phyloP scores from a whole-genome alignment of 2,797 vertebrate genomes.

The Rhynchotus rufescens region DNA sequence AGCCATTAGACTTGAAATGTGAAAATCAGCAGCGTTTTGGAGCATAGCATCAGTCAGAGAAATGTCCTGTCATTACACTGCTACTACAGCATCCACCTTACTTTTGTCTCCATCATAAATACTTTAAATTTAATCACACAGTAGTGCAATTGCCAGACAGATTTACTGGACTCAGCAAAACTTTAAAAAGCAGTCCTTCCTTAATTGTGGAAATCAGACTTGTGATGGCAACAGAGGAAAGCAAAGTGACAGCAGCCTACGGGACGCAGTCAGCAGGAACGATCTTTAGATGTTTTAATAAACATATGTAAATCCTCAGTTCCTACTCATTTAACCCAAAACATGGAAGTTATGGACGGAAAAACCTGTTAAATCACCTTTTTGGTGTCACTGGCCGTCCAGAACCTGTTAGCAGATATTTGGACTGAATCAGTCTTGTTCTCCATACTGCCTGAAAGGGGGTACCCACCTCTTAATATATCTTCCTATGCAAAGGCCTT shows the following conservation, averaged over 20 bases:
- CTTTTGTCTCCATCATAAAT: conserved; percentile 15
- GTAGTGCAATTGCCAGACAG: conserved; percentile 32
- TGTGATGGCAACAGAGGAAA: not conserved
- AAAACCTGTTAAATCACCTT: not conserved
- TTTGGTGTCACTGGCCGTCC: not conserved
- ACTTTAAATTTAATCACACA: conserved; percentile 36
- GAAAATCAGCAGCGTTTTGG: not conserved
- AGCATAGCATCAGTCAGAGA: not conserved
- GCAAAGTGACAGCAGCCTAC: not conserved
- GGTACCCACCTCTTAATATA: not conserved
- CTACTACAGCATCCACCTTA: conserved; percentile 11
- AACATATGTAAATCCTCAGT: not conserved
- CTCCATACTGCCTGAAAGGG: not conserved
- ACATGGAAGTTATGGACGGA: not conserved
- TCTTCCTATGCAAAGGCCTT: not conserved
- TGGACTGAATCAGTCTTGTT: not conserved
- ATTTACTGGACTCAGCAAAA: conserved; percentile 24
- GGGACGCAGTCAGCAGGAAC: not conserved
- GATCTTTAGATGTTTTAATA: not conserved
- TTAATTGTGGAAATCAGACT: not conserved
- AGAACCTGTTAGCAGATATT: not conserved
- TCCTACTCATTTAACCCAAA: not conserved
- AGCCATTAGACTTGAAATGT: not conserved
- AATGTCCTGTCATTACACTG: not conserved
- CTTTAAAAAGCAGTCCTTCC: not conserved